Base-by-base conservation (phyloP, 2,797 vertebrate genomes). In the Emys orbicularis region DNA sequence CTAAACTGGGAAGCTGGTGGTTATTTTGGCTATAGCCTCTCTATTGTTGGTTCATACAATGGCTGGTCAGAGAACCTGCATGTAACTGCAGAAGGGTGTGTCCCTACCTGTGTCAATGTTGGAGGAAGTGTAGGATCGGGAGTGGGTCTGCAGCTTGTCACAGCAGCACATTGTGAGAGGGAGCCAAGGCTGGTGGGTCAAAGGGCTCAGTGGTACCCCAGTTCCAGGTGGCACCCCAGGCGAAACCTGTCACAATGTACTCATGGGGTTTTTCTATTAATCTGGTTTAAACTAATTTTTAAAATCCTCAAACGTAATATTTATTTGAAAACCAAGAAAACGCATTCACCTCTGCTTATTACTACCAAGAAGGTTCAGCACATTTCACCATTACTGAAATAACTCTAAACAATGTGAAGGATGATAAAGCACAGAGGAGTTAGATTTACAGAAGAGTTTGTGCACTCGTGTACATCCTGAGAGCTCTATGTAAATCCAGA, bases 301-400 rank as follows among this genome's bases (percentile, higher is more conserved):
- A 86, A 92, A 90, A 93, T 87, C 41, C 84, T 80, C n/a, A 90
- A 88, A 41, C 19, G 5, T 34, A 84, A 83, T 18, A 54, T 65
- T 81, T 83, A 81, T 52, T 56, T 79, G 90, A 90, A 96, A 90
- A 1, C 89, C 96, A 93, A 91, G 77, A 96, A 92, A 95, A 94
- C 5, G 88, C 0, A 5, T 29, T 94, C 49, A 79, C 76, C 96
- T 95, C 90, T 91, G 65, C 27, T 94, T 96, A 94, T 93, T 91
- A 96, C 34, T 91, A 92, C 92, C 90, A 79, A 81, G 84, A 93
- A 84, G 44, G 80, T 92, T 84, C 90, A 89, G 91, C 90, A 95
- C 25, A 56, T 86, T 77, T 91, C 53, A 44, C 49, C 85, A 92
- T 54, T 90, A 93, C 68, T 54, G 15, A 94, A 95, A 27, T 84